Conservation (phyloP, 2,113 vertebrate species). For the Zosterops borbonicus region DNA sequence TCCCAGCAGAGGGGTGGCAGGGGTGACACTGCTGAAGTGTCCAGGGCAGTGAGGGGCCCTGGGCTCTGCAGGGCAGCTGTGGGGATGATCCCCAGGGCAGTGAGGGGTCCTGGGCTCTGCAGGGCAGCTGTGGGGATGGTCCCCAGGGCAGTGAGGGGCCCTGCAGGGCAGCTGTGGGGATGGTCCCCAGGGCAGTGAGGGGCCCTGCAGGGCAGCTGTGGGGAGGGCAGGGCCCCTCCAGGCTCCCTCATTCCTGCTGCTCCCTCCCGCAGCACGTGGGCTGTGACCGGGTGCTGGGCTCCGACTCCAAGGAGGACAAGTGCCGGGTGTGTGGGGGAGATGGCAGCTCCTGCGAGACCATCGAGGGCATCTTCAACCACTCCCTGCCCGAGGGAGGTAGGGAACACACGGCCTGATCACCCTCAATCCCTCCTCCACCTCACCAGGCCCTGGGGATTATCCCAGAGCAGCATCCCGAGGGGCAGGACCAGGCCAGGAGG, state of each 20-base stretch:
- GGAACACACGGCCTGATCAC: background rate
- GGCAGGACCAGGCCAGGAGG: background rate
- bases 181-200: too few relatives aligned
- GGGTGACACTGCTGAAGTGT: background rate
- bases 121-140: too few relatives aligned
- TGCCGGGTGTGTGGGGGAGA: conserved; percentile 92
- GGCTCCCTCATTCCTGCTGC: background rate
- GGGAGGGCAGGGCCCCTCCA: background rate
- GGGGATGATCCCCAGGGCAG: too few relatives aligned
- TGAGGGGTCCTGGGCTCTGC: background rate
- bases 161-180: too few relatives aligned
- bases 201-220: background rate
- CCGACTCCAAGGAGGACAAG: conserved; percentile 90
- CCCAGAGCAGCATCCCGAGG: background rate
- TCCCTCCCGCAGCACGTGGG: conserved; percentile 86
- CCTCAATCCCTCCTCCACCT: accelerated
- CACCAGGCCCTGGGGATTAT: background rate
- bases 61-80: background rate
- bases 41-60: accelerated
- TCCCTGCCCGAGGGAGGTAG: conserved; percentile 87
- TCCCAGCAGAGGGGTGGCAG: background rate
- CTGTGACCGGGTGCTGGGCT: conserved; percentile 92
- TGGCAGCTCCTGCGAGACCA: conserved; percentile 87
- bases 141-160: too few relatives aligned
- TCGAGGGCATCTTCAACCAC: conserved; percentile 90